Conservation (phyloP, 2,113 vertebrate genomes). For the Mastomys natalensis region DNA sequence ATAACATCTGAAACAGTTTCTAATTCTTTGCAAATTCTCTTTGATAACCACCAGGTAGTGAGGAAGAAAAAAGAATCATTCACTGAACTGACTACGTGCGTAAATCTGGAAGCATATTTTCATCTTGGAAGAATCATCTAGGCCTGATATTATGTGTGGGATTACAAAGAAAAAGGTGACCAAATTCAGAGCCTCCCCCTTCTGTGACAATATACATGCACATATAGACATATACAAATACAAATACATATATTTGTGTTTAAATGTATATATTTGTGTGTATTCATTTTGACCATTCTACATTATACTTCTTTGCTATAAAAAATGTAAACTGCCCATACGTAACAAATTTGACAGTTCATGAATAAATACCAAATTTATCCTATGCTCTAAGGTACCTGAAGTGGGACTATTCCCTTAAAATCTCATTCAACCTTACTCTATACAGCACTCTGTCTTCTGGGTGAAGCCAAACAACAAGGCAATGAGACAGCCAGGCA, state of each 20-base stretch:
- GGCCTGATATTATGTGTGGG: not conserved
- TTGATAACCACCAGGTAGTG: not conserved
- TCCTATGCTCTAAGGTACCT: not conserved
- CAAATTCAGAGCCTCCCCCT: not conserved
- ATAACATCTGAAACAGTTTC: not conserved
- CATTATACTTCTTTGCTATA: not conserved
- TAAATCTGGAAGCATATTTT: not conserved
- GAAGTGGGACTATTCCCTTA: not conserved
- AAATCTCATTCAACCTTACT: not conserved
- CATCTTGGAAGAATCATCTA: not conserved
- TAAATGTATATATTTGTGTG: not conserved
- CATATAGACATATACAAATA: fast-evolving
- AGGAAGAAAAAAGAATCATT: not conserved
- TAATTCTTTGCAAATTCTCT: constrained; percentile 16
- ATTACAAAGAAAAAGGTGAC: not conserved
- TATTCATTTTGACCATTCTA: not conserved
- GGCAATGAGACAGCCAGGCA: not conserved
- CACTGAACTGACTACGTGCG: not conserved
- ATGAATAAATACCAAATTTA: not conserved
- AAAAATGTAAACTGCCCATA: not conserved
- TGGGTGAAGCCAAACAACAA: not conserved
- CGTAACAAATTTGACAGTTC: not conserved
- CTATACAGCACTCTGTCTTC: not conserved
- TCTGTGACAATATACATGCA: too few species aligned
- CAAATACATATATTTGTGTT: not conserved